Conservation (phyloP, 2,113 vertebrate species). For the Trachemys scripta region DNA sequence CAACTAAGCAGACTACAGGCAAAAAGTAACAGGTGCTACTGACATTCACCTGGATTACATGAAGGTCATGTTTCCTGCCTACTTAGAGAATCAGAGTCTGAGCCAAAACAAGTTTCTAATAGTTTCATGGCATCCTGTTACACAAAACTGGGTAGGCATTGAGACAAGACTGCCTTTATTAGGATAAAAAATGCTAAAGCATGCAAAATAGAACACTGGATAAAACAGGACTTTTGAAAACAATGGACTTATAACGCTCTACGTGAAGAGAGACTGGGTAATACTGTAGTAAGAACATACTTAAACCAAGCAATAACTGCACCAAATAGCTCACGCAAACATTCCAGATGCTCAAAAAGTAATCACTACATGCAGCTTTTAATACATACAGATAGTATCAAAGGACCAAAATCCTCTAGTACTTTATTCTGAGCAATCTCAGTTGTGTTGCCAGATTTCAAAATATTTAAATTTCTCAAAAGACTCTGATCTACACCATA, state of each 20-base stretch:
- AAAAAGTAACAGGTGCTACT: not conserved
- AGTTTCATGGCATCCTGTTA: conserved; percentile 2
- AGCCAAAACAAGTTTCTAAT: not conserved
- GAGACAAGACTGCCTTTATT: not conserved
- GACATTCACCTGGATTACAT: not conserved
- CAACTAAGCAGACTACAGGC: not conserved
- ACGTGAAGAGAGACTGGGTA: not conserved
- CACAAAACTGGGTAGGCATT: not conserved
- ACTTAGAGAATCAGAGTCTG: not conserved
- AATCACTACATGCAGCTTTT: not conserved
- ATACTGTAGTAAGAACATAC: not conserved
- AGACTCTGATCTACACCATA: not conserved
- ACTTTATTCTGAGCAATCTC: not conserved
- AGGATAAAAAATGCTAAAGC: not conserved
- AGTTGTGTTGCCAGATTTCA: not conserved
- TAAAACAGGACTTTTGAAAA: not conserved
- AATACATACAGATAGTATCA: not conserved
- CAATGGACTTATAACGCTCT: not conserved
- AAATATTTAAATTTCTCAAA: not conserved
- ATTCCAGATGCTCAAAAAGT: not conserved
- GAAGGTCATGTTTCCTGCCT: conserved; percentile 47
- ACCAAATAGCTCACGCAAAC: not conserved
- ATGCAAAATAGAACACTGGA: not conserved
- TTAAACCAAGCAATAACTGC: not conserved
- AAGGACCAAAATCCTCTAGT: not conserved